Percentiles rank a stretch among this genome's conserved stretches.
Conservation (phyloP, 2,888 invertebrate species). For the Pristionchus fissidentatus region DNA sequence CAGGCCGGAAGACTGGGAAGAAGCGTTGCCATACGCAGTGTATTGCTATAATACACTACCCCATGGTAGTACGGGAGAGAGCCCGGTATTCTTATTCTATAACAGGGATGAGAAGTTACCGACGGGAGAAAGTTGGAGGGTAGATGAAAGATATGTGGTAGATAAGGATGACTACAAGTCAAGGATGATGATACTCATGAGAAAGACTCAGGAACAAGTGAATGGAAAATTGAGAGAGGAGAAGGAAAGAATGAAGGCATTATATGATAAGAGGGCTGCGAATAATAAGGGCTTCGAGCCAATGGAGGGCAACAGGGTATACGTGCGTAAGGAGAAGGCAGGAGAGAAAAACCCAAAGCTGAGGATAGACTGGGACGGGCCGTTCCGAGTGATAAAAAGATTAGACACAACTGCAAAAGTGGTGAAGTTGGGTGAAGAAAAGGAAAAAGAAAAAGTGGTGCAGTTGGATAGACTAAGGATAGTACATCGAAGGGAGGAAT, state of each 20-base stretch:
- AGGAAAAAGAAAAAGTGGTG: no score
- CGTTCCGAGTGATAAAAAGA: no score
- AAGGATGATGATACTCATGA: not conserved
- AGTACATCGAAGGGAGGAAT: no score
- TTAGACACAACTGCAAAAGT: no score
- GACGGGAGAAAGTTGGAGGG: not conserved
- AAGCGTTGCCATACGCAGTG: not conserved
- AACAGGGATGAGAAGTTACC: not conserved
- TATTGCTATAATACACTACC: not conserved
- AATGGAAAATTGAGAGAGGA: not conserved
- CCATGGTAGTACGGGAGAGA: not conserved
- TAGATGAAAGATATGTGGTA: not conserved
- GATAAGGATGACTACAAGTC: not conserved
- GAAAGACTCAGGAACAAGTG: not conserved
- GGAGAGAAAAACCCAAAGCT: not conserved
- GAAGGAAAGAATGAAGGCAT: not conserved
- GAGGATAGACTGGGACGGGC: slow-evolving; percentile 1
- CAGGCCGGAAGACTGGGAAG: not conserved
- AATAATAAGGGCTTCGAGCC: not conserved
- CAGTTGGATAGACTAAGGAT: no score
- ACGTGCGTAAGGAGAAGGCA: not conserved
- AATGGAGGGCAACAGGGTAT: not conserved
- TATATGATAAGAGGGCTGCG: not conserved
- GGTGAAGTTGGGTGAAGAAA: no score
- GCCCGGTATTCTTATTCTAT: not conserved